Conservation (phyloP, 2,888 invertebrate genomes). For the Cistogaster globosa region DNA sequence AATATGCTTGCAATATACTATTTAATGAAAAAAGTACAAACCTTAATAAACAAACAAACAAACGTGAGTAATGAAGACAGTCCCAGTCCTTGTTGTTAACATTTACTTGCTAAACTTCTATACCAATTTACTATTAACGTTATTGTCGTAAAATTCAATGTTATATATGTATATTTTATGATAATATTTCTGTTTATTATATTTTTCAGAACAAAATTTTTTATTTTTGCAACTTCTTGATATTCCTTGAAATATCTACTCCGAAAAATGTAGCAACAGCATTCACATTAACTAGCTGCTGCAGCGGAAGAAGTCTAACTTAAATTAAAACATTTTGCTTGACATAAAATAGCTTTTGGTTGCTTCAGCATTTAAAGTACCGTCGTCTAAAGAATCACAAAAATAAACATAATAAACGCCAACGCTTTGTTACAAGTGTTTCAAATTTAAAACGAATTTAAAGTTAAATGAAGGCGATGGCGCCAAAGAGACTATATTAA, state of each 20-base stretch:
- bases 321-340: slow-evolving; percentile 57
- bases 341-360: slow-evolving; percentile 29
- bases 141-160: slow-evolving; percentile 49
- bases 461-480: slow-evolving; percentile 25
- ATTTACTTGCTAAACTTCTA: no score
- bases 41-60: not conserved
- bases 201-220: not conserved
- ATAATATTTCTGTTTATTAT: slow-evolving; percentile 14
- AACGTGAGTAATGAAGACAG: slow-evolving; percentile 8
- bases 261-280: slow-evolving; percentile 47
- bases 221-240: not conserved
- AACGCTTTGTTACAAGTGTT: slow-evolving; percentile 67
- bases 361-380: not conserved
- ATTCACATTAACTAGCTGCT: slow-evolving; percentile 6
- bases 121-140: slow-evolving; percentile 67
- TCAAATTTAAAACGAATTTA: slow-evolving; percentile 52
- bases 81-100: slow-evolving; percentile 56
- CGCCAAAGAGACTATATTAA: slow-evolving; percentile 49
- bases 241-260: slow-evolving; percentile 66
- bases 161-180: slow-evolving; percentile 48
- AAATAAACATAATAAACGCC: slow-evolving; percentile 59
- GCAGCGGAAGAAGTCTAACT: slow-evolving; percentile 27
- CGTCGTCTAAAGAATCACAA: slow-evolving; percentile 43
- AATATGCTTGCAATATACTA: no score
- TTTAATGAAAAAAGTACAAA: no score